Evolutionary conservation across 2,113 vertebrate species (phyloP).

Genomic region (Malaclemys terrapin): DNA sequence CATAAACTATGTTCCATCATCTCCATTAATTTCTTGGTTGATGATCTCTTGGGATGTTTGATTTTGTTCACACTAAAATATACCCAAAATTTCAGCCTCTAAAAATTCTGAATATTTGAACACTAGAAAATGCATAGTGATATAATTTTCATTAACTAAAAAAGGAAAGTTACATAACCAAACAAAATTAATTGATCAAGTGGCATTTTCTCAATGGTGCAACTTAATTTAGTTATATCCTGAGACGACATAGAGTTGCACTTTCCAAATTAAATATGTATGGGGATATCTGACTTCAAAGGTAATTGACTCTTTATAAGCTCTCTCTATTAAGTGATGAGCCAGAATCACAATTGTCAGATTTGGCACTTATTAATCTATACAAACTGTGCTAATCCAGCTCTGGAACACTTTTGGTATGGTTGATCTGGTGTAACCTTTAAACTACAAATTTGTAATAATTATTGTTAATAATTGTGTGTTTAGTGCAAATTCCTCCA

Average conservation of each 20-base stretch:
- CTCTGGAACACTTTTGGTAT: not conserved
- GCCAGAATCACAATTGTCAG: not conserved
- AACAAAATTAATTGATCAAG: not conserved
- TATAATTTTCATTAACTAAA: not conserved
- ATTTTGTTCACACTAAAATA: not conserved
- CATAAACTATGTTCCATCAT: not conserved
- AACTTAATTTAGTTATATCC: not conserved
- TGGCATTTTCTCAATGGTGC: not conserved
- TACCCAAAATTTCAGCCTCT: not conserved
- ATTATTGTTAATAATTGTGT: not conserved
- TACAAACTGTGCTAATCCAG: not conserved
- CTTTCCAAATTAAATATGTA: not conserved
- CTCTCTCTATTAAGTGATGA: not conserved
- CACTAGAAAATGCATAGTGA: not conserved
- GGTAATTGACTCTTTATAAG: not conserved
- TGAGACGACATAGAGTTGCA: not conserved
- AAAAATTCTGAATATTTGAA: not conserved
- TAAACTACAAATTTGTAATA: not conserved
- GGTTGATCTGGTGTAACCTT: not conserved
- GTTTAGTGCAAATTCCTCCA: not conserved
- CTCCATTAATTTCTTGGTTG: not conserved
- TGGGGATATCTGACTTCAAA: not conserved
- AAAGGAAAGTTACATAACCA: not conserved
- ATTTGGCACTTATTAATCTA: not conserved
- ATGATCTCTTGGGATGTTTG: not conserved